These are phyloP conservation scores for Agrilus biguttatus DNA, from an alignment of 2,888 invertebrate genomes.

Conservation along the genomic window DNA sequence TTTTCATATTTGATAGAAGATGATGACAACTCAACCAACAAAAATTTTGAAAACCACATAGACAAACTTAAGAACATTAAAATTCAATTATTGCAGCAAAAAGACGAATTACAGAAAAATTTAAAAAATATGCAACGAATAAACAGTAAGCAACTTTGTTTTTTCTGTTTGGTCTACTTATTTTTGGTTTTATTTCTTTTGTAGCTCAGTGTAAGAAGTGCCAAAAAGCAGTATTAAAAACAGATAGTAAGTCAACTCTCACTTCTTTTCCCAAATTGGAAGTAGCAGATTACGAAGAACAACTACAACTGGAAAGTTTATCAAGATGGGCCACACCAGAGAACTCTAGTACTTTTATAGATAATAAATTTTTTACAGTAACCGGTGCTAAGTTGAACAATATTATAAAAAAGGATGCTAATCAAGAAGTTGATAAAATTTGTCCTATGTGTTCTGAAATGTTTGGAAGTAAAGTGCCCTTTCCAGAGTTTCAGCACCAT, in stretches of 20 bases:
- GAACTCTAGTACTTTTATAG: slow-evolving; percentile 25
- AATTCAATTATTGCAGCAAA: slow-evolving; percentile 45
- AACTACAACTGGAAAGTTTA: slow-evolving; percentile 22
- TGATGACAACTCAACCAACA: slow-evolving; percentile 43
- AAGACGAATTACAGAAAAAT: slow-evolving; percentile 40
- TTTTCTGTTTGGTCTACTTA: neutral
- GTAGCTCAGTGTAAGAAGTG: slow-evolving; percentile 1
- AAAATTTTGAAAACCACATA: slow-evolving; percentile 46
- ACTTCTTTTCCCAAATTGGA: slow-evolving; percentile 27
- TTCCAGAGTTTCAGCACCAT: slow-evolving; percentile 56
- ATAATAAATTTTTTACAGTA: slow-evolving; percentile 23
- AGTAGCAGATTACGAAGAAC: slow-evolving; percentile 32
- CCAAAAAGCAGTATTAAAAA: neutral
- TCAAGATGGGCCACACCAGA: slow-evolving; percentile 35
- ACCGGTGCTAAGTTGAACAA: slow-evolving; percentile 4
- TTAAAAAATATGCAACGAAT: slow-evolving; percentile 30
- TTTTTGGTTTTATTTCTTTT: neutral
- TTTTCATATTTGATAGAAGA: slow-evolving; percentile 37
- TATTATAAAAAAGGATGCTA: slow-evolving; percentile 6
- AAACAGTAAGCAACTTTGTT: slow-evolving; percentile 23
- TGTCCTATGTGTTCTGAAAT: slow-evolving; percentile 63
- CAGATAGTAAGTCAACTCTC: slow-evolving; percentile 3
- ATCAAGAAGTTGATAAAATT: slow-evolving; percentile 35
- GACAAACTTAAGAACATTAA: slow-evolving; percentile 48
- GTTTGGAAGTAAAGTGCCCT: slow-evolving; percentile 41